Conservation (phyloP, 2,113 vertebrate species). For the Cyphomyrus plagiostoma region DNA sequence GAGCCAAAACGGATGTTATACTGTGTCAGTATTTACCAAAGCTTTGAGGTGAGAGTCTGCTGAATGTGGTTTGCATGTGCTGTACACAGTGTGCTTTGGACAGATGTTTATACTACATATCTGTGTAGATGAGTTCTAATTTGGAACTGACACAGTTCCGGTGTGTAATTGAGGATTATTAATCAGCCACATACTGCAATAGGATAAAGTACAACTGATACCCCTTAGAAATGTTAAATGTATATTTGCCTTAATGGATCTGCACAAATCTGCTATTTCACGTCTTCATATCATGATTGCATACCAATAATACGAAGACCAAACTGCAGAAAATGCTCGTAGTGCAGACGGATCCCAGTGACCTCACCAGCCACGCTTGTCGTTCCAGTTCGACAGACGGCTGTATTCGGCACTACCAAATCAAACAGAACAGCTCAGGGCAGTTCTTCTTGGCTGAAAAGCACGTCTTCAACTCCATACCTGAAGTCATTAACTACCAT, state of each 20-base stretch:
- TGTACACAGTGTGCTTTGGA: not conserved
- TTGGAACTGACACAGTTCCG: not conserved
- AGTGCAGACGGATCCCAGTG: not conserved
- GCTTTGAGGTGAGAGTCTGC: slow-evolving; percentile 56
- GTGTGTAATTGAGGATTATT: not conserved
- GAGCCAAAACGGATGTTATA: slow-evolving; percentile 72
- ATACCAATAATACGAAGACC: not conserved
- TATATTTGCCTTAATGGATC: not conserved
- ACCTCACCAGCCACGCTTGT: slow-evolving; percentile 22
- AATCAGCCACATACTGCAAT: not conserved
- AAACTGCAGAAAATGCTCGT: not conserved
- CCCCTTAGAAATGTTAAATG: not conserved
- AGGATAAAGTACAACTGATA: not conserved
- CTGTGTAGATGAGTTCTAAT: not conserved
- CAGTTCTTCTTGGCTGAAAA: slow-evolving; percentile 73
- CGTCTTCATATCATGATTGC: not conserved
- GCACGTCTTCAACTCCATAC: slow-evolving; percentile 66
- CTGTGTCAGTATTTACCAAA: slow-evolving; percentile 68
- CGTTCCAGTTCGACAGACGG: slow-evolving; percentile 46
- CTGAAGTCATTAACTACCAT: slow-evolving; percentile 75
- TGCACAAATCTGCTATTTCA: not conserved
- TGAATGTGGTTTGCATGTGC: not conserved
- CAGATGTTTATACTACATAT: not conserved
- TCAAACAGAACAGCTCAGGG: slow-evolving; percentile 60
- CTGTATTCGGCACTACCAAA: slow-evolving; percentile 74